Conservation (phyloP, 2,888 invertebrate species). For the Dolichomitus sp. region DNA sequence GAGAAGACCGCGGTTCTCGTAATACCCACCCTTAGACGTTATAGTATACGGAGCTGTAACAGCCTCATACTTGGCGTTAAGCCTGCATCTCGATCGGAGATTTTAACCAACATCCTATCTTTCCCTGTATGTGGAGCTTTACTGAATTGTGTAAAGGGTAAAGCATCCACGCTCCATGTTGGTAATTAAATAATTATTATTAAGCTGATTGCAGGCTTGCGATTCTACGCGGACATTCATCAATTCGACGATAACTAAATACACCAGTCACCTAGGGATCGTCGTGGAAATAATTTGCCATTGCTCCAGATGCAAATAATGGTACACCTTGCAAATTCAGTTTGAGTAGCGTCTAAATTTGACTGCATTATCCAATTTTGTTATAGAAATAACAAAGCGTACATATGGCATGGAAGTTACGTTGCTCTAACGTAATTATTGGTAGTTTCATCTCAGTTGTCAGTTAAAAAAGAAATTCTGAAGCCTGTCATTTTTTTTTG, state of each 20-base stretch:
- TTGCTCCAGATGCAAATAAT: neutral
- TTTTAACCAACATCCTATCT: constrained; percentile 11
- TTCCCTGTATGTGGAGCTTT: constrained; percentile 18
- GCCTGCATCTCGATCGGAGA: constrained; percentile 19
- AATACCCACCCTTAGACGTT: constrained; percentile 41
- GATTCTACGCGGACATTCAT: constrained; percentile 7
- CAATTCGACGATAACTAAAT: neutral
- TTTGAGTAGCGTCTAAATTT: neutral
- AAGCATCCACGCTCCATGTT: neutral
- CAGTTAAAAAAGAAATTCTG: too few species aligned
- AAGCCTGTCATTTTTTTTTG: too few species aligned
- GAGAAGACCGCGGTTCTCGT: constrained; percentile 30
- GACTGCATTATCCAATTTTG: neutral
- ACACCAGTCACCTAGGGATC: neutral
- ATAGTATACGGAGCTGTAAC: constrained; percentile 32
- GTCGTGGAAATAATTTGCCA: neutral
- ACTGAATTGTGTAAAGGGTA: constrained; percentile 4
- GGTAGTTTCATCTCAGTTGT: too few species aligned
- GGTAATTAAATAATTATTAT: constrained; percentile 58
- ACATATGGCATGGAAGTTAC: too few species aligned
- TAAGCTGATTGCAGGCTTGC: constrained; percentile 56
- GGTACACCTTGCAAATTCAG: neutral
- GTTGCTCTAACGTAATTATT: too few species aligned
- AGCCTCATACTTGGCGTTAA: constrained; percentile 17
- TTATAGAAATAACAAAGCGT: neutral